These are phyloP conservation scores for Tupaia chinensis DNA, from an alignment of 2,113 vertebrate species.

Conservation along the genomic window DNA sequence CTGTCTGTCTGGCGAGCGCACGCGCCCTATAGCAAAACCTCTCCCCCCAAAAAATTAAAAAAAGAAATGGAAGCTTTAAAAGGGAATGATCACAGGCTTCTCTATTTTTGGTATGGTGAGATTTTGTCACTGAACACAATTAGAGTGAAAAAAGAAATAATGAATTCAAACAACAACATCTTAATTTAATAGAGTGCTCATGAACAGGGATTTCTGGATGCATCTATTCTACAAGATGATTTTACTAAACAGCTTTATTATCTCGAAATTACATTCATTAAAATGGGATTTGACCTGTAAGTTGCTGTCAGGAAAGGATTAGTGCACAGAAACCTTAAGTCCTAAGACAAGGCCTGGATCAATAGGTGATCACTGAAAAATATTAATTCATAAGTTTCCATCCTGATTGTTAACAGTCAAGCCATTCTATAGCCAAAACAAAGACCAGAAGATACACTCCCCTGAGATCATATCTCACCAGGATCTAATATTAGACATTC, in stretches of 20 bases:
- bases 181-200: conserved; percentile 75
- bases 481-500: conserved; percentile 28
- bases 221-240: conserved; percentile 72
- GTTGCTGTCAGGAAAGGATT: conserved; percentile 73
- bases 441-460: conserved; percentile 1
- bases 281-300: conserved; percentile 78
- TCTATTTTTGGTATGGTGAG: conserved; percentile 52
- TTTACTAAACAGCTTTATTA: conserved; percentile 79
- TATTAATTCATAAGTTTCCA: conserved; percentile 68
- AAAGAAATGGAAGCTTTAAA: too few relatives aligned
- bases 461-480: conserved; percentile 28
- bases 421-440: conserved; percentile 63
- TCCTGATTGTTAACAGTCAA: conserved; percentile 62
- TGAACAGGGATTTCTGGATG: conserved; percentile 69
- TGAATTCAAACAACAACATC: conserved; percentile 65
- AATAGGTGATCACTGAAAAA: conserved; percentile 56
- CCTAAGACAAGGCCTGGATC: conserved; percentile 51
- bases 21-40: too few relatives aligned
- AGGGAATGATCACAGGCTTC: neutral
- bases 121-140: conserved; percentile 26
- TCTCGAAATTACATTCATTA: conserved; percentile 83
- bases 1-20: too few relatives aligned
- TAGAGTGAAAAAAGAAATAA: conserved; percentile 69
- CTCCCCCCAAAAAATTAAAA: too few relatives aligned
- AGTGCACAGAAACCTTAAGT: conserved; percentile 69